A percentile compares a stretch with the other conserved stretches of the same genome.
Conservation (phyloP, 2,113 vertebrate species). For the Ancistrus triradiatus region DNA sequence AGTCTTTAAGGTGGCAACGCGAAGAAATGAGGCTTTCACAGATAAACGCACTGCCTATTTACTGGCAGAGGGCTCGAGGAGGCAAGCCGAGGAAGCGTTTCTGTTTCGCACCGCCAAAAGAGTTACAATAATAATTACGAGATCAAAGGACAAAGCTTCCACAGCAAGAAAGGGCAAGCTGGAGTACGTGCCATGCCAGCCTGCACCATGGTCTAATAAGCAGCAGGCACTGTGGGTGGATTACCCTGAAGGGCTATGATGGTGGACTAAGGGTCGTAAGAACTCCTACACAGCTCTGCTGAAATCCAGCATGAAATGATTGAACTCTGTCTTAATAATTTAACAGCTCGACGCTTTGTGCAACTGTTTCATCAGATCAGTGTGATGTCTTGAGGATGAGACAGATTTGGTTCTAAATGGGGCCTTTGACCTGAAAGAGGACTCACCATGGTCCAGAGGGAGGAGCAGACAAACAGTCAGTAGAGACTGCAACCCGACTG, state of each 20-base stretch:
- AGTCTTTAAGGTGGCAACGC: constrained; percentile 44
- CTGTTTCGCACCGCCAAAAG: constrained; percentile 33
- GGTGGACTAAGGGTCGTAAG: not conserved
- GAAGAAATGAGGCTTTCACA: constrained; percentile 38
- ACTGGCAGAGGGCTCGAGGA: constrained; percentile 15
- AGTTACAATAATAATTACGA: constrained; percentile 45
- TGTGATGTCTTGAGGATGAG: not conserved
- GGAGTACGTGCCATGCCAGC: not conserved
- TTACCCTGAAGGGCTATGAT: not conserved
- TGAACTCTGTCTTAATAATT: not conserved
- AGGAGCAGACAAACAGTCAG: constrained; percentile 54
- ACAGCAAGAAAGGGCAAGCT: not conserved
- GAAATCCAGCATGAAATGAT: not conserved
- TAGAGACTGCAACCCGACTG: constrained; percentile 53
- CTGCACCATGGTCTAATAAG: not conserved
- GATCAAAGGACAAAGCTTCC: constrained; percentile 36
- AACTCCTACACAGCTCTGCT: not conserved
- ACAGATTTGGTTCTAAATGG: not conserved
- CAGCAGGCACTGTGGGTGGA: not conserved
- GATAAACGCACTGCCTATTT: constrained; percentile 38
- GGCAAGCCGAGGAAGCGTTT: constrained; percentile 27
- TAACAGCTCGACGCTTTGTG: no score
- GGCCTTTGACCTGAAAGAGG: constrained; percentile 5
- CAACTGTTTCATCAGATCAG: no score
- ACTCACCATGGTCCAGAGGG: constrained; percentile 64